Evolutionary conservation across 2,888 invertebrate species (phyloP).

Genomic region (Sminthurinus aureus): DNA sequence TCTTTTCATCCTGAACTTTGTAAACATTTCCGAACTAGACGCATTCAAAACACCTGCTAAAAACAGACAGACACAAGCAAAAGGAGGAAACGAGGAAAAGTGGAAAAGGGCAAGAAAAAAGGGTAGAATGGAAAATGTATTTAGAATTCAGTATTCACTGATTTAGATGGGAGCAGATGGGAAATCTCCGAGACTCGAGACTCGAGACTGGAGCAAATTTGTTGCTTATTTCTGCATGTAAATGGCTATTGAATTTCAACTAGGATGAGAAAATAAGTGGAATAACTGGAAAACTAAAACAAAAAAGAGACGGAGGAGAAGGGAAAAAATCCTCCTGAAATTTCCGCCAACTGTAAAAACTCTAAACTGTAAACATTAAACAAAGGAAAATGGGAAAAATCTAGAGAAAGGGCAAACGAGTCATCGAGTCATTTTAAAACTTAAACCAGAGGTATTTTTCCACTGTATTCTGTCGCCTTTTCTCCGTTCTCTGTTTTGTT

Average conservation of each 20-base stretch:
- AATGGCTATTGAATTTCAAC: slow-evolving; percentile 34
- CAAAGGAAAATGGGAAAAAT: background rate
- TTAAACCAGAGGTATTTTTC: background rate
- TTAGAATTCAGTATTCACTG: background rate
- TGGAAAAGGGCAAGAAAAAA: background rate
- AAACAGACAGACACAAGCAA: too few species aligned
- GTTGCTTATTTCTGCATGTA: slow-evolving; percentile 31
- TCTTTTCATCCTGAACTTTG: too few species aligned
- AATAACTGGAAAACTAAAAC: background rate
- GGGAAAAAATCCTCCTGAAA: background rate
- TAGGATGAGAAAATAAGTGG: background rate
- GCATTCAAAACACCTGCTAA: background rate
- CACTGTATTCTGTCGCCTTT: background rate
- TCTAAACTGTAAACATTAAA: too few species aligned
- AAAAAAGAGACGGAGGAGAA: background rate
- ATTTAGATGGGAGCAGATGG: slow-evolving; percentile 26
- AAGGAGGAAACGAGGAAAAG: slow-evolving; percentile 2
- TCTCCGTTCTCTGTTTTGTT: background rate
- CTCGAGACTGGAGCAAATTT: background rate
- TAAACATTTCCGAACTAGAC: background rate
- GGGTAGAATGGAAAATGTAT: background rate
- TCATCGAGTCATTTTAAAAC: background rate
- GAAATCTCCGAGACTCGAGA: background rate
- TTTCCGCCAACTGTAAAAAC: background rate
- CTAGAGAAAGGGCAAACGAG: background rate